Conservation (phyloP, 92 coral and sea anemone genomes). For the Chrysogorgia sp. region DNA sequence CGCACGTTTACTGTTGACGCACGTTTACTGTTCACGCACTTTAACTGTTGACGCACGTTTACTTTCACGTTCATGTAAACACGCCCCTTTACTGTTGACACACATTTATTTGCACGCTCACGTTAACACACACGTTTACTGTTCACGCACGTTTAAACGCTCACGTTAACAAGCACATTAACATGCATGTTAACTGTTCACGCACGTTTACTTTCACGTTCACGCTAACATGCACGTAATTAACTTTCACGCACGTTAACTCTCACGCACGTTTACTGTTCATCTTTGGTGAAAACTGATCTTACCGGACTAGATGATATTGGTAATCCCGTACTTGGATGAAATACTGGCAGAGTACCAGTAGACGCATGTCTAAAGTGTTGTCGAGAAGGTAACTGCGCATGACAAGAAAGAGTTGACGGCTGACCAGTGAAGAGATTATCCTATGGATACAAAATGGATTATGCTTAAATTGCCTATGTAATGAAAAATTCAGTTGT, state of each 20-base stretch:
- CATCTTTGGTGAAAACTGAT: constrained; percentile 5
- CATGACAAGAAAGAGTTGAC: not conserved
- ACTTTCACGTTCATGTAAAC: too few relatives aligned
- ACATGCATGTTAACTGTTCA: not conserved
- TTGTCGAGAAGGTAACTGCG: constrained; percentile 12
- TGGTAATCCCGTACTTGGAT: constrained; percentile 92
- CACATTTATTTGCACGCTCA: too few relatives aligned
- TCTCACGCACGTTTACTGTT: not conserved
- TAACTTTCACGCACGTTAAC: not conserved
- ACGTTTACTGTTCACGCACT: too few relatives aligned
- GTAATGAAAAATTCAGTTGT: not conserved
- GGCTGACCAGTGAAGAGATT: not conserved
- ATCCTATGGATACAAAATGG: constrained; percentile 3
- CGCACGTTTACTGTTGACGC: too few relatives aligned
- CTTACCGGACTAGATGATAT: constrained; percentile 97
- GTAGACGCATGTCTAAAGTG: constrained; percentile 56
- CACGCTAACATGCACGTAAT: not conserved
- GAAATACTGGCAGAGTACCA: constrained; percentile 89
- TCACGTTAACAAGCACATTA: too few relatives aligned
- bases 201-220: not conserved
- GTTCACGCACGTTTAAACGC: too few relatives aligned
- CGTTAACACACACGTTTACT: too few relatives aligned
- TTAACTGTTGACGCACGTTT: not conserved
- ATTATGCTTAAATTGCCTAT: too few relatives aligned
- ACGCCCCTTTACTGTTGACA: too few relatives aligned